Percentiles rank a stretch among this genome's conserved stretches.
Conservation (phyloP, 2,797 vertebrate species). For the Chrosomus eos region DNA sequence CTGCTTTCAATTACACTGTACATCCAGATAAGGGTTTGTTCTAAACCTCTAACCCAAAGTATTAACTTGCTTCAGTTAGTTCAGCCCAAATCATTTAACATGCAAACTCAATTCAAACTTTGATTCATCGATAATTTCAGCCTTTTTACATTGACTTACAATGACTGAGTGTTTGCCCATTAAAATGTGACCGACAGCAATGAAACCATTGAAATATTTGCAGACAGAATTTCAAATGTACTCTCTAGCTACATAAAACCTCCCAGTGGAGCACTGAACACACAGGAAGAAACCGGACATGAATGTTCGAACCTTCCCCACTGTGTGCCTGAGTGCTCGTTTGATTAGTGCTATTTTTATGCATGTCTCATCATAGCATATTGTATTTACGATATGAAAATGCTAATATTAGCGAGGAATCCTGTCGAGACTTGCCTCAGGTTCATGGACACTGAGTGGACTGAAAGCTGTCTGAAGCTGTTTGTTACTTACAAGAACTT, state of each 20-base stretch:
- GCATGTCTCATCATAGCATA: constrained; percentile 24
- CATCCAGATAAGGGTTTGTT: not conserved
- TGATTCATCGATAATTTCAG: not conserved
- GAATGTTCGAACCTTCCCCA: constrained; percentile 7
- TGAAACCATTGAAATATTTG: not conserved
- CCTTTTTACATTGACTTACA: not conserved
- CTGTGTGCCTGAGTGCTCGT: not conserved
- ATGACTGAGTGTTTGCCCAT: not conserved
- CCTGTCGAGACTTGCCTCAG: not conserved
- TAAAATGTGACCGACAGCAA: not conserved
- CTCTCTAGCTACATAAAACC: not conserved
- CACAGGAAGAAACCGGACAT: not conserved
- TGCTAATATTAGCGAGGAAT: constrained; percentile 17
- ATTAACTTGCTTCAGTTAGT: not conserved
- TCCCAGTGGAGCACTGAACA: not conserved
- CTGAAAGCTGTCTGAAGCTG: constrained; percentile 25
- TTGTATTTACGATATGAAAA: constrained; percentile 32
- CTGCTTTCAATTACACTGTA: not conserved
- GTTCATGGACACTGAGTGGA: constrained; percentile 5
- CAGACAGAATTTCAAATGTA: not conserved
- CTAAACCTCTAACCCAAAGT: not conserved
- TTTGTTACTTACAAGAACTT: constrained; percentile 23
- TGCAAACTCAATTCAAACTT: not conserved
- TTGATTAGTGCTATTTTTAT: constrained; percentile 29
- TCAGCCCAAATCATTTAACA: not conserved